Evolutionary conservation across 2,113 vertebrate species (phyloP).

Genomic region (Phasianus colchicus): DNA sequence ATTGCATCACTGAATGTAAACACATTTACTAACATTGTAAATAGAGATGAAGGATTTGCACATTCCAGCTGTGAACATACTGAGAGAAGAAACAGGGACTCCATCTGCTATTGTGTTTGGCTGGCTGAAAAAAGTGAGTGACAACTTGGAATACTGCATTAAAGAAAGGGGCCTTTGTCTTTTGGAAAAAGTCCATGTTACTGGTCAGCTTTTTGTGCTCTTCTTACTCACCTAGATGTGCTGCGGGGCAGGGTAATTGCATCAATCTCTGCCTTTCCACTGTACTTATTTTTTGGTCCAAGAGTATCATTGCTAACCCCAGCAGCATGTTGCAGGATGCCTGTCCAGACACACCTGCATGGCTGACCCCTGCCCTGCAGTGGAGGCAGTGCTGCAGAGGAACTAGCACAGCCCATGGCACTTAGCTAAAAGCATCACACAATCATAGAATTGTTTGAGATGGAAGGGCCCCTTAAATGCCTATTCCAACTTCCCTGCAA

Average conservation of each 20-base stretch:
- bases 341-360: neutral
- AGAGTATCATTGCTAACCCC: neutral
- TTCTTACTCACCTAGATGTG: neutral
- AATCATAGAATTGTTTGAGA: too few species aligned
- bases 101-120: neutral
- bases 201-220: neutral
- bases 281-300: neutral
- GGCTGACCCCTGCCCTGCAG: neutral
- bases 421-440: neutral
- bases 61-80: constrained; percentile 30
- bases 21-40: constrained; percentile 13
- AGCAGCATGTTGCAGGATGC: neutral
- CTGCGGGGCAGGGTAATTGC: neutral
- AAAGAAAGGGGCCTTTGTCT: neutral
- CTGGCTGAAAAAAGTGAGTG: neutral
- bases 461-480: too few species aligned
- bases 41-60: constrained; percentile 11
- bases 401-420: neutral
- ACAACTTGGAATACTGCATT: neutral
- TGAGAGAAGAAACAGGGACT: neutral
- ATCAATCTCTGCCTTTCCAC: neutral
- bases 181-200: neutral
- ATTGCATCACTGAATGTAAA: constrained; percentile 33
- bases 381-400: neutral
- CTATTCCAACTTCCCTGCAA: too few species aligned